Conservation (phyloP, 1,140 invertebrate genomes). For the Colletes gigas region DNA sequence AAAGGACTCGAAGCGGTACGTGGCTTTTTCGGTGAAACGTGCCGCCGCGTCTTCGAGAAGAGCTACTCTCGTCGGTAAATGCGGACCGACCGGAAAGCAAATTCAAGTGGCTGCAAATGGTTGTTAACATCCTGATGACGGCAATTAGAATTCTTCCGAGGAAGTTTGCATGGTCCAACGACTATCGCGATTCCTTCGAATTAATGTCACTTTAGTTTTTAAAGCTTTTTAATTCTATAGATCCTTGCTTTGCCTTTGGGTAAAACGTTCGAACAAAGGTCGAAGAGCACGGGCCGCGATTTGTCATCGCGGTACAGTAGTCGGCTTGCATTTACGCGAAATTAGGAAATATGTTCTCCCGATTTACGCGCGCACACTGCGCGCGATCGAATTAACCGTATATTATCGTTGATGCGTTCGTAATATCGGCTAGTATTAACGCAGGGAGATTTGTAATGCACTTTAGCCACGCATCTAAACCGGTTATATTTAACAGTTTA, state of each 20-base stretch:
- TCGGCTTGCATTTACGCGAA: not conserved
- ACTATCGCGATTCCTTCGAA: no score
- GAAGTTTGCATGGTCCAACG: no score
- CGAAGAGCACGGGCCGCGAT: not conserved
- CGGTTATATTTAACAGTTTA: not conserved
- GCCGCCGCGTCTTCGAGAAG: constrained; percentile 17
- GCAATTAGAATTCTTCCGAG: not conserved
- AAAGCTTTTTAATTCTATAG: no score
- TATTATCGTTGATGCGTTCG: constrained; percentile 10
- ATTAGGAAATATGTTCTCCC: not conserved
- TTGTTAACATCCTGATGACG: not conserved
- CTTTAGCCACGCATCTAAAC: not conserved
- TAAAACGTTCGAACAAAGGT: no score
- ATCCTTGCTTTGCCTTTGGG: no score
- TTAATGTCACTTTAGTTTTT: no score
- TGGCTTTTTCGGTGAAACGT: constrained; percentile 35
- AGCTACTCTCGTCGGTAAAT: not conserved
- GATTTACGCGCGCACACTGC: not conserved
- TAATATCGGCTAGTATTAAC: constrained; percentile 9
- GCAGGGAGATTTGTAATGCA: constrained; percentile 4
- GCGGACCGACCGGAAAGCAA: not conserved
- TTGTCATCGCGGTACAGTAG: not conserved
- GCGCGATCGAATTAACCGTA: constrained; percentile 4
- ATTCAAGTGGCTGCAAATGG: not conserved
- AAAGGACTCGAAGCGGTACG: not conserved